Percentiles rank a stretch among this genome's conserved stretches.
These are phyloP conservation scores for Notocelia uddmanniana DNA, from an alignment of 2,888 invertebrate genomes.

Conservation along the genomic window DNA sequence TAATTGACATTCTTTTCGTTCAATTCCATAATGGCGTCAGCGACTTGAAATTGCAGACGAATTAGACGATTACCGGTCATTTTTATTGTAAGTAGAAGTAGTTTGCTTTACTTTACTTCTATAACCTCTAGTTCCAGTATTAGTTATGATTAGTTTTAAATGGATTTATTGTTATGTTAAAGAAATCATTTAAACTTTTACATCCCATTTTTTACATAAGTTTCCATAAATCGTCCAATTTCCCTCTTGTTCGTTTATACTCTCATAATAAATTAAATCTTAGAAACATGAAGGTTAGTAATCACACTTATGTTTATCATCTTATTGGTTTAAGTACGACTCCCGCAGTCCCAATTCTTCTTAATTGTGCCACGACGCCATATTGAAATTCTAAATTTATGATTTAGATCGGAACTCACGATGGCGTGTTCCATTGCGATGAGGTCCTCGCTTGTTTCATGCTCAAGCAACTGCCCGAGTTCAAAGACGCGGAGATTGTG, in stretches of 20 bases:
- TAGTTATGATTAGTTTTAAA: conserved; percentile 4
- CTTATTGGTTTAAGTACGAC: not conserved
- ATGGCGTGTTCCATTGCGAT: conserved; percentile 97
- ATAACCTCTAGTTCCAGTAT: conserved; percentile 7
- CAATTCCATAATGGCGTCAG: conserved; percentile 14
- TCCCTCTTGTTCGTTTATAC: conserved; percentile 1
- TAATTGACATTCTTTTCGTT: not conserved
- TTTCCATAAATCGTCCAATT: conserved; percentile 4
- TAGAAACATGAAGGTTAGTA: conserved; percentile 44
- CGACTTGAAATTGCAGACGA: not conserved
- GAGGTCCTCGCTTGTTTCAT: conserved; percentile 97
- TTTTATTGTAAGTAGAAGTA: conserved; percentile 25
- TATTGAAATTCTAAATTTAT: not conserved
- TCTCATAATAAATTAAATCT: conserved; percentile 21
- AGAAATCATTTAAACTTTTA: conserved; percentile 24
- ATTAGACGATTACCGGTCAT: not conserved
- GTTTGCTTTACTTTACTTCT: not conserved
- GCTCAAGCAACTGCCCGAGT: conserved; percentile 92
- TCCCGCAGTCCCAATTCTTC: not conserved
- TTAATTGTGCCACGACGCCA: not conserved
- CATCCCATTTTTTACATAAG: conserved; percentile 12
- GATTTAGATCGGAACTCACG: conserved; percentile 92
- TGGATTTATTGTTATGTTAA: conserved; percentile 36
- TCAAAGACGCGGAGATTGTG: conserved; percentile 92
- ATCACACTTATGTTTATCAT: not conserved